These are phyloP conservation scores for Mionectes olivaceus DNA, from an alignment of 2,797 vertebrate genomes.

Conservation along the genomic window DNA sequence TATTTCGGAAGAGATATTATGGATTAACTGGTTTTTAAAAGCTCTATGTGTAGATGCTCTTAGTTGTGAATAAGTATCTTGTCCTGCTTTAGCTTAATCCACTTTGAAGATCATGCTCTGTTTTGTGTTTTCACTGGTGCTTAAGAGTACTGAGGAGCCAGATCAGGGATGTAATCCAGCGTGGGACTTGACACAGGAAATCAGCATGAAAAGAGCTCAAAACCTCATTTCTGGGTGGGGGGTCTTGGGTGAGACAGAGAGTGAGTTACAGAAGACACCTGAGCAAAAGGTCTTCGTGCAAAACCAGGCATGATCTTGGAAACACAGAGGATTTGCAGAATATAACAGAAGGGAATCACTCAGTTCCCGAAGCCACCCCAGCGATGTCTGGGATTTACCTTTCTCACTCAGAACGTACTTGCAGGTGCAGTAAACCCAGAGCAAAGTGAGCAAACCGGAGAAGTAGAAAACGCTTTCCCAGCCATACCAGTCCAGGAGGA, in stretches of 20 bases:
- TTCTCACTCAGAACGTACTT: conserved; percentile 89
- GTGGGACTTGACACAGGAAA: neutral
- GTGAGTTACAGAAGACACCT: rapidly evolving
- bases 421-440: conserved; percentile 94
- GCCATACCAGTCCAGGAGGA: conserved; percentile 91
- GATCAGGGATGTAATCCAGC: neutral
- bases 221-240: neutral
- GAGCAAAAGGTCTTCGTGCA: neutral
- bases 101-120: conserved; percentile 54
- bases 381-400: conserved; percentile 71
- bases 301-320: neutral
- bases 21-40: conserved; percentile 52
- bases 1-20: conserved; percentile 11
- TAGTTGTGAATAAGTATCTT: conserved; percentile 44
- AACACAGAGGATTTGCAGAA: neutral
- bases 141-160: conserved; percentile 12
- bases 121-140: conserved; percentile 43
- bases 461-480: conserved; percentile 97
- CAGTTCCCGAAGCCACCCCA: neutral
- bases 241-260: neutral
- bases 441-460: conserved; percentile 88
- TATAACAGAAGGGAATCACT: neutral
- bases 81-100: conserved; percentile 62
- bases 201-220: neutral
- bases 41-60: conserved; percentile 25